Percentiles rank a stretch among this genome's conserved stretches.
These are phyloP conservation scores for Blennius ocellaris DNA, from an alignment of 2,113 vertebrate genomes.

Conservation along the genomic window DNA sequence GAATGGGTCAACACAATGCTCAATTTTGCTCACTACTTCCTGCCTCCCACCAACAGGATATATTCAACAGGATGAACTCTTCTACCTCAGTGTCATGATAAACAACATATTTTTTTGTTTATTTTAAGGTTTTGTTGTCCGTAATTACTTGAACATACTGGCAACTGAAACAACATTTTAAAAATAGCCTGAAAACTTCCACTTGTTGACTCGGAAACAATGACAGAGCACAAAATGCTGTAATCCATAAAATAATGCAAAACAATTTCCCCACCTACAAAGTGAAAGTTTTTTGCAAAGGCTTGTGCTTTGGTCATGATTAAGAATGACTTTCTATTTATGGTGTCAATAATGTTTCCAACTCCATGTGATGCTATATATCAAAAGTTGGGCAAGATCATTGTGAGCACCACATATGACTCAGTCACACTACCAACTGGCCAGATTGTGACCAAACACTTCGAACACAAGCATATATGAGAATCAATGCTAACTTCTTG, in stretches of 20 bases:
- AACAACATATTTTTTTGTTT: not conserved
- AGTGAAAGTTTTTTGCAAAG: not conserved
- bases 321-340: no score
- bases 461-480: no score
- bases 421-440: no score
- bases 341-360: no score
- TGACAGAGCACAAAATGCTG: not conserved
- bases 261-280: not conserved
- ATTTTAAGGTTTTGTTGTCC: constrained; percentile 14
- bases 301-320: no score
- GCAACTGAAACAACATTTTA: not conserved
- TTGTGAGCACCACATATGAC: no score
- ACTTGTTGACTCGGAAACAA: not conserved
- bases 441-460: no score
- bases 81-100: not conserved
- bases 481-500: no score
- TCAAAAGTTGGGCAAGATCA: no score
- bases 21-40: not conserved
- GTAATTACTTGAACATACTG: not conserved
- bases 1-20: constrained; percentile 11
- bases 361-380: no score
- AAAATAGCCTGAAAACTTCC: not conserved
- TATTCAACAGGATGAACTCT: not conserved
- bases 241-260: not conserved
- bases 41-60: not conserved